These are phyloP conservation scores for Neotragus moschatus DNA, from an alignment of 2,113 vertebrate genomes.

Conservation along the genomic window DNA sequence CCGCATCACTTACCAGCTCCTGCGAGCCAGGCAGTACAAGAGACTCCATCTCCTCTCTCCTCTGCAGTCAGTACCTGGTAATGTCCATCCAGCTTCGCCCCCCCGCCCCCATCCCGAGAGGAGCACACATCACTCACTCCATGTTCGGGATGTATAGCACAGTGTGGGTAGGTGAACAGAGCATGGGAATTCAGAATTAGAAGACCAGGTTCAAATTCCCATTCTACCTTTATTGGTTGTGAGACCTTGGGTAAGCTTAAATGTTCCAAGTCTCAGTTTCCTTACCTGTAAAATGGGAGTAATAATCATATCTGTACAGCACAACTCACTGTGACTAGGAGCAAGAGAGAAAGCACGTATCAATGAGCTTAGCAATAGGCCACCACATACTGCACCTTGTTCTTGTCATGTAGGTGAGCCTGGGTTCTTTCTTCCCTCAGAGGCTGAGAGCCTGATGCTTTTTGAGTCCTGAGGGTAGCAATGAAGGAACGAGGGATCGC, in stretches of 20 bases:
- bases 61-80: not conserved
- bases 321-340: not conserved
- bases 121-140: accelerated
- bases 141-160: not conserved
- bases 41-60: not conserved
- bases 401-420: not conserved
- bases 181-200: not conserved
- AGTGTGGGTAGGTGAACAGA: not conserved
- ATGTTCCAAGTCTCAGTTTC: not conserved
- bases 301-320: not conserved
- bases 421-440: not conserved
- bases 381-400: accelerated
- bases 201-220: not conserved
- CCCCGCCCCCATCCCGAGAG: accelerated
- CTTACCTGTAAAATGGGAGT: not conserved
- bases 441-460: not conserved
- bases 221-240: not conserved
- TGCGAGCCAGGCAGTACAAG: not conserved
- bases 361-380: not conserved
- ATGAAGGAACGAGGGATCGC: not conserved
- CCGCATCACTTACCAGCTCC: not conserved
- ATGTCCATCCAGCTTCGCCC: accelerated
- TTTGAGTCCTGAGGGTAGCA: not conserved
- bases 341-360: not conserved
- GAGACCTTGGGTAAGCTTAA: not conserved